Percentiles rank a stretch among this genome's conserved stretches.
Evolutionary conservation across 2,113 vertebrate genomes (phyloP).

Genomic region (Chlorocebus sabaeus): DNA sequence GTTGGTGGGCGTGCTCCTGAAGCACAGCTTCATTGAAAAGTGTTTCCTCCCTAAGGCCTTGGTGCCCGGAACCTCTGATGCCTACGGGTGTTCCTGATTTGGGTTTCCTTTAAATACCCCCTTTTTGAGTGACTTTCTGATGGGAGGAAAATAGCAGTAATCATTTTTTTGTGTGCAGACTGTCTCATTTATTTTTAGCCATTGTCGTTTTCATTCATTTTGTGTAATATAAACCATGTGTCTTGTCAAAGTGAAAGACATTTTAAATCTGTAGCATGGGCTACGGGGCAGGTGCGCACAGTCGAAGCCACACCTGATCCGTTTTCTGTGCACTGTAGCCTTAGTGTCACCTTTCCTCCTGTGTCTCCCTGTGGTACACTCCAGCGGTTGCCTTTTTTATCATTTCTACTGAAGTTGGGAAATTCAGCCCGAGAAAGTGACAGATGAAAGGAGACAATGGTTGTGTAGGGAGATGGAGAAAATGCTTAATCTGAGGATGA

Average conservation of each 20-base stretch:
- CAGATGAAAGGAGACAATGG: neutral
- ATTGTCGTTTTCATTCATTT: neutral
- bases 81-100: neutral
- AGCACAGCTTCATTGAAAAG: neutral
- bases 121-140: neutral
- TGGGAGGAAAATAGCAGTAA: neutral
- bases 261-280: neutral
- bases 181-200: neutral
- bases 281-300: neutral
- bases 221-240: neutral
- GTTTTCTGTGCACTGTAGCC: neutral
- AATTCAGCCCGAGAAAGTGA: neutral
- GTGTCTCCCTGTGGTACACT: neutral
- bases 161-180: neutral
- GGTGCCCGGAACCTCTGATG: neutral
- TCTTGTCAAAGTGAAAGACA: neutral
- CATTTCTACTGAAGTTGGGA: neutral
- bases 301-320: neutral
- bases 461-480: neutral
- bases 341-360: neutral
- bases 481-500: neutral
- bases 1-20: neutral
- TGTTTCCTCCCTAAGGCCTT: neutral
- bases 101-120: neutral
- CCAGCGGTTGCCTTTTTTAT: too few species aligned